Evolutionary conservation across 1,140 invertebrate genomes (phyloP).

Genomic region (Bombus superbus): DNA sequence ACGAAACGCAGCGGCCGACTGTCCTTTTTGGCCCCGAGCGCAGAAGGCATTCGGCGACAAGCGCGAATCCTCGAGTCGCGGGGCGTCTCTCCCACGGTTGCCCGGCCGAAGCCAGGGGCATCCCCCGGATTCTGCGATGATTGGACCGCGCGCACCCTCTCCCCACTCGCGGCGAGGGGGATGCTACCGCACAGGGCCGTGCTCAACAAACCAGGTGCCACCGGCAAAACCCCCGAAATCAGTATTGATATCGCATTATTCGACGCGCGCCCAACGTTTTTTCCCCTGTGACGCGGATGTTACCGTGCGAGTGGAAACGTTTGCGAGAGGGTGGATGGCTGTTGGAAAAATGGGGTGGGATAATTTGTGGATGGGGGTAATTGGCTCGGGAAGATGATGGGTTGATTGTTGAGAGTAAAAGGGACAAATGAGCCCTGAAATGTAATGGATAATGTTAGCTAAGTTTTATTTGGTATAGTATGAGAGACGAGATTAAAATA

Average conservation of each 20-base stretch:
- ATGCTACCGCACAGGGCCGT: conserved; percentile 72
- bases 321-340: neutral
- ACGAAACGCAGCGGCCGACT: conserved; percentile 70
- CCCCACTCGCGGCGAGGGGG: conserved; percentile 53
- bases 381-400: neutral
- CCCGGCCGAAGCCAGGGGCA: conserved; percentile 76
- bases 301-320: neutral
- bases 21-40: conserved; percentile 73
- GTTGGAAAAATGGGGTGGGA: neutral
- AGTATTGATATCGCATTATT: conserved; percentile 50
- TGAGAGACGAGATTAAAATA: neutral
- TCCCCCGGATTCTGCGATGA: conserved; percentile 81
- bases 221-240: neutral
- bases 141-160: conserved; percentile 80
- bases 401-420: conserved; percentile 12
- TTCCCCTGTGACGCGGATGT: neutral
- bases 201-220: neutral
- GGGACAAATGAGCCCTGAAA: conserved; percentile 5
- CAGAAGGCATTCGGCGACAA: conserved; percentile 71
- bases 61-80: conserved; percentile 72
- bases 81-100: conserved; percentile 73
- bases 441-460: neutral
- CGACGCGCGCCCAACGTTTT: conserved; percentile 12
- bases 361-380: neutral
- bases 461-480: neutral